Evolutionary conservation across 2,888 invertebrate genomes (phyloP), one percentile per base, ranked within the genome.

Genomic region (Bombylius major): DNA sequence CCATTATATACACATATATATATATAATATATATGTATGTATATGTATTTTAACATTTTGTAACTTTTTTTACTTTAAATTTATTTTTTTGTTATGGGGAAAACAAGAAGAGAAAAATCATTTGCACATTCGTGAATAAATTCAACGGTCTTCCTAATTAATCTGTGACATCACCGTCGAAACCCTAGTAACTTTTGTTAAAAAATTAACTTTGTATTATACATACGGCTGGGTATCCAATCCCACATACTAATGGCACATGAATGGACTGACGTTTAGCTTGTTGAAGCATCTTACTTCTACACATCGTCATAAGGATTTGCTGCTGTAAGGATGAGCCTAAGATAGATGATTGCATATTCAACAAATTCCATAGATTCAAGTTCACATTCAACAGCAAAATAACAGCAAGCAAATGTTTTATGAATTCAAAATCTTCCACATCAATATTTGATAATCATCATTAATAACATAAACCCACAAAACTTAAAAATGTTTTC

Each of bases 151-250:
- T 11, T 42, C 34, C 5, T 36, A 5, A 36, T 36, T 36, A 8
- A 7, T 36, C 5, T 36, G 8, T 7, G 5, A 7, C 34, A 5
- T 36, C 34, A 36, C 34, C 34, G 2, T 42, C 39, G 1, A 42
- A 47, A 54, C 33, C 50, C 54, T 54, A 54, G 9, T 50, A 49
- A 54, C 54, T 54, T 50, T 48, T 42, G 8, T 11, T 49, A 56
- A 56, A 50, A 52, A 52, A 51, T 42, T 58, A 56, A 49, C 47
- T 42, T 45, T 56, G 44, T 54, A 53, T 50, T 58, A 56, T 56
- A 56, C 56, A 56, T 56, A 56, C 56, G 56, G 54, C 52, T 52
- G 52, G 47, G 50, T 34, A 44, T 56, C 53, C 53, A 53, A 44
- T 49, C 45, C 56, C 39, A 8, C 2, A 42, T 11, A 42, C 12